Evolutionary conservation across 2,797 vertebrate species (phyloP).

Genomic region (Schizopygopsis malacanthus): DNA sequence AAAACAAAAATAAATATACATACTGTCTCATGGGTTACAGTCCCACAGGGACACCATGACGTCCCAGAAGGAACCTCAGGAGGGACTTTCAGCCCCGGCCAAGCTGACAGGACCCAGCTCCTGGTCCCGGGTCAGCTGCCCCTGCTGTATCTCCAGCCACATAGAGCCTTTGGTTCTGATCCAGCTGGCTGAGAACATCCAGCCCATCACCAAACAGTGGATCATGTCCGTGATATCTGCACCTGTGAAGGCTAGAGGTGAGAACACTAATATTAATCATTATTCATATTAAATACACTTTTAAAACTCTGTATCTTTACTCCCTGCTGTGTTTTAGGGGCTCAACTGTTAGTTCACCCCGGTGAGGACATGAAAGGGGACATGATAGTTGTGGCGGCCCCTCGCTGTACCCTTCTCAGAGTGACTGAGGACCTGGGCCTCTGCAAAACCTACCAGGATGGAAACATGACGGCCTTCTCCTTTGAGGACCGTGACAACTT

Average conservation of each 20-base stretch:
- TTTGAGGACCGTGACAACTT: constrained; percentile 76
- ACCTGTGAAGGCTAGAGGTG: constrained; percentile 76
- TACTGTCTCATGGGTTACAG: background rate
- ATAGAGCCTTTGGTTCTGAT: constrained; percentile 80
- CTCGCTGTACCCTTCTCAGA: constrained; percentile 77
- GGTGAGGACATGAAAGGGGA: constrained; percentile 79
- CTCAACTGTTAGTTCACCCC: constrained; percentile 77
- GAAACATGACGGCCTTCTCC: constrained; percentile 78
- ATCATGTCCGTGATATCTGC: constrained; percentile 75
- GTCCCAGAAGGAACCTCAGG: constrained; percentile 41
- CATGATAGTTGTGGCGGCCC: constrained; percentile 78
- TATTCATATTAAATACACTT: background rate
- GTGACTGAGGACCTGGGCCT: constrained; percentile 79
- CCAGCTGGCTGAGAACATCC: constrained; percentile 71
- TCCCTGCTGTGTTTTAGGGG: constrained; percentile 67
- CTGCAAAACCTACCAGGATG: constrained; percentile 73
- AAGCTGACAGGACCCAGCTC: constrained; percentile 44
- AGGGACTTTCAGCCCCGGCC: background rate
- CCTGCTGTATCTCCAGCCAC: constrained; percentile 71
- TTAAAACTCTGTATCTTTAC: background rate
- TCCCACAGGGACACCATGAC: constrained; percentile 50
- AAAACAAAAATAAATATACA: no score
- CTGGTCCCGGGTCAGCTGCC: constrained; percentile 78
- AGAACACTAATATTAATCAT: constrained; percentile 38
- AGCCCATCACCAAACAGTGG: constrained; percentile 80